A percentile compares a stretch with the other conserved stretches of the same genome.
phyloP scores from a whole-genome alignment of 2,888 invertebrate genomes.

The Gymnocheta viridis region DNA sequence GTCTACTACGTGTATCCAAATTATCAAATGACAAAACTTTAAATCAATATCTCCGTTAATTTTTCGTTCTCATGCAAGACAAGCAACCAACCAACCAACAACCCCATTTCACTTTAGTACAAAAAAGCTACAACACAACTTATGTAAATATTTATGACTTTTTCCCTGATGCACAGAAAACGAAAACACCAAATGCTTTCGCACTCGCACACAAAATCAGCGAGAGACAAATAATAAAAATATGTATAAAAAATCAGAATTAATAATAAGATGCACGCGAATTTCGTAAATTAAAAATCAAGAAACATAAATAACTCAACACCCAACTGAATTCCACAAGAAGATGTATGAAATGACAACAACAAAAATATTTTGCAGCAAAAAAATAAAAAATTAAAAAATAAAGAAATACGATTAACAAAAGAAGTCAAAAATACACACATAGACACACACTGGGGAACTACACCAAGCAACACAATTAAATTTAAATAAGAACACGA shows the following conservation, averaged over 20 bases:
- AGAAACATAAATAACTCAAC: slow-evolving; percentile 72
- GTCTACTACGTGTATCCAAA: too few relatives aligned
- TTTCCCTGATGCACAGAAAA: slow-evolving; percentile 24
- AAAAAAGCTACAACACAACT: slow-evolving; percentile 18
- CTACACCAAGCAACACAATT: slow-evolving; percentile 29
- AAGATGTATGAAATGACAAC: slow-evolving; percentile 29
- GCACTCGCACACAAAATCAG: background rate
- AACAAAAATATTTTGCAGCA: slow-evolving; percentile 26
- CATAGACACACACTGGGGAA: slow-evolving; percentile 6
- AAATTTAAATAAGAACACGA: slow-evolving; percentile 30
- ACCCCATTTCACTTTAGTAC: background rate
- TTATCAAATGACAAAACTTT: background rate
- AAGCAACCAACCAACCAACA: background rate
- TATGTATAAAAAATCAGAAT: slow-evolving; percentile 60
- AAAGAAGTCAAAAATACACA: slow-evolving; percentile 47
- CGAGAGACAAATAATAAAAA: background rate
- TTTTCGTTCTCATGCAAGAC: background rate
- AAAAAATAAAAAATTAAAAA: background rate
- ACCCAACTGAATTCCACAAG: slow-evolving; percentile 56
- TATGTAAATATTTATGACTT: slow-evolving; percentile 38
- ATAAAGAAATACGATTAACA: slow-evolving; percentile 15
- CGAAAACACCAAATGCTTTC: slow-evolving; percentile 17
- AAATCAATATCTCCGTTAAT: background rate
- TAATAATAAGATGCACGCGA: slow-evolving; percentile 69
- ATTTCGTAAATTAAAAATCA: slow-evolving; percentile 71